phyloP scores from a whole-genome alignment of 2,888 invertebrate species.

The Hololepta plana region DNA sequence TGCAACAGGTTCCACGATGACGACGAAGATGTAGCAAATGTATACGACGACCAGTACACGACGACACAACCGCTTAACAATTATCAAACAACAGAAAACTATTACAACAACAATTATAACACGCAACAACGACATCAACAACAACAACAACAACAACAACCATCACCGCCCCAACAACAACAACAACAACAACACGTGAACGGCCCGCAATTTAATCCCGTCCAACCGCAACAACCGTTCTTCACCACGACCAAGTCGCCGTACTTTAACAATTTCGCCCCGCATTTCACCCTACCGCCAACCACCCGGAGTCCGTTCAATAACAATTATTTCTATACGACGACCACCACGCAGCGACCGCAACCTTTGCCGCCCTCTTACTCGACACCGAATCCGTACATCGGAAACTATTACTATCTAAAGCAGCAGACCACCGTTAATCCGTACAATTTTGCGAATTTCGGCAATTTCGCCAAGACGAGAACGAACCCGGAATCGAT shows the following conservation, averaged over 20 bases:
- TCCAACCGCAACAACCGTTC: slow-evolving; percentile 8
- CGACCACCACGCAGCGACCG: slow-evolving; percentile 11
- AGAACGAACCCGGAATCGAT: slow-evolving; percentile 16
- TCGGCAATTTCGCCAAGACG: slow-evolving; percentile 18
- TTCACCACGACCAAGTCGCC: slow-evolving; percentile 6
- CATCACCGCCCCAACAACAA: slow-evolving; percentile 9
- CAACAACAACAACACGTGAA: slow-evolving; percentile 10
- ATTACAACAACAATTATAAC: slow-evolving; percentile 4
- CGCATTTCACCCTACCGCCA: slow-evolving; percentile 11
- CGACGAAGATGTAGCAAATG: too few relatives aligned
- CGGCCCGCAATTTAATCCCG: too few relatives aligned
- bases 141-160: slow-evolving; percentile 6
- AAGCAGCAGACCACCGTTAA: slow-evolving; percentile 35
- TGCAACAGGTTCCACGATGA: slow-evolving; percentile 9
- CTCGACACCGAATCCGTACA: slow-evolving; percentile 37
- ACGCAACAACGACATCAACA: slow-evolving; percentile 6
- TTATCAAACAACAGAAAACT: slow-evolving; percentile 5
- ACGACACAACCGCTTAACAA: too few relatives aligned
- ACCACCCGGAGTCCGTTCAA: slow-evolving; percentile 12
- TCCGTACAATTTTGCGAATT: slow-evolving; percentile 30
- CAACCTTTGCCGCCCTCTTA: too few relatives aligned
- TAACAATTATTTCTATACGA: slow-evolving; percentile 11
- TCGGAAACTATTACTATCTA: slow-evolving; percentile 26
- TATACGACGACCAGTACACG: too few relatives aligned
- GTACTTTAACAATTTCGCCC: background rate